These are phyloP conservation scores for Sipha flava DNA, from an alignment of 1,140 invertebrate genomes.

Conservation along the genomic window DNA sequence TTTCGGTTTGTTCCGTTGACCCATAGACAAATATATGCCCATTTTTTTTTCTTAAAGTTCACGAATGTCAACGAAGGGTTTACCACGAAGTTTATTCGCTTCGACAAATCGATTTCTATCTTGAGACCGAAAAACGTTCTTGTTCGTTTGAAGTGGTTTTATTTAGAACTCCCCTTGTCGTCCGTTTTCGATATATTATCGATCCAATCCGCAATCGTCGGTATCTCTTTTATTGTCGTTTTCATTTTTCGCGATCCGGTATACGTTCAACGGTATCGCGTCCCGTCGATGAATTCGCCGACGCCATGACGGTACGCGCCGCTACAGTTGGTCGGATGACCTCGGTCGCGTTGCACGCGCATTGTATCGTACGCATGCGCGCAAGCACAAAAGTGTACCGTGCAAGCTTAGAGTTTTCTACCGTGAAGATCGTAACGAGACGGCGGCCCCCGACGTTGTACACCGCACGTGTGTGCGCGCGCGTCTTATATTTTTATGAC, in stretches of 20 bases:
- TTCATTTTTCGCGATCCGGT: not conserved
- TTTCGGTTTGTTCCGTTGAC: slow-evolving; percentile 35
- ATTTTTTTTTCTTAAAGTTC: slow-evolving; percentile 51
- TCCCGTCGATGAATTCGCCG: not conserved
- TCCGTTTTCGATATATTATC: not conserved
- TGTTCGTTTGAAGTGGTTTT: slow-evolving; percentile 35
- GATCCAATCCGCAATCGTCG: too few species aligned
- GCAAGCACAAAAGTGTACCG: too few species aligned
- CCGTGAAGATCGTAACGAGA: not conserved
- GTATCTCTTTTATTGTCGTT: not conserved
- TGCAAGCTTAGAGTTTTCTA: not conserved
- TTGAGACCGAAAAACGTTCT: slow-evolving; percentile 44
- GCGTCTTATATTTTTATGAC: not conserved
- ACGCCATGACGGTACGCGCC: not conserved
- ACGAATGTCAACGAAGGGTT: slow-evolving; percentile 50
- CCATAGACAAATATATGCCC: slow-evolving; percentile 34
- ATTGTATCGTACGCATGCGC: not conserved
- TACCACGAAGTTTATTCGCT: slow-evolving; percentile 51
- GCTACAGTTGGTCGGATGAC: not conserved
- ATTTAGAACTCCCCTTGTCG: not conserved
- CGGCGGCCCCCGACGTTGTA: not conserved
- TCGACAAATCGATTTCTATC: slow-evolving; percentile 48
- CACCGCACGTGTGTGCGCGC: not conserved
- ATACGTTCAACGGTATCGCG: not conserved
- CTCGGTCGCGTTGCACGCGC: not conserved